Conservation (phyloP, 1,140 invertebrate genomes). For the Bombus soroeensis region DNA sequence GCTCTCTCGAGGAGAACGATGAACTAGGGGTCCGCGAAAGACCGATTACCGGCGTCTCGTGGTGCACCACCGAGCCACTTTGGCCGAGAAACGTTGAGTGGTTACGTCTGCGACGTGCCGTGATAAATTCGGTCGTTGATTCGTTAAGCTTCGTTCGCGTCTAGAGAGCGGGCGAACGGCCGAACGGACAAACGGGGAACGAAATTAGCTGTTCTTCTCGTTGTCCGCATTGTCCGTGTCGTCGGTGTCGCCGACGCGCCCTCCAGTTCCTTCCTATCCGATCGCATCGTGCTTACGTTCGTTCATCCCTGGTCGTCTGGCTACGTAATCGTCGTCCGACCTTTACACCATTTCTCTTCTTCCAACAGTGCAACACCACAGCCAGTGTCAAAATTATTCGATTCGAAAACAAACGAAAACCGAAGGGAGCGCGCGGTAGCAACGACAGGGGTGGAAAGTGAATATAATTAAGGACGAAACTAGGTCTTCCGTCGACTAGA, state of each 20-base stretch:
- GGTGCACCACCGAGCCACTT: conserved; percentile 22
- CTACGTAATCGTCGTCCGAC: neutral
- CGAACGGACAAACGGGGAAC: conserved; percentile 31
- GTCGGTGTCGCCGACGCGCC: neutral
- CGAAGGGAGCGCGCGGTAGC: neutral
- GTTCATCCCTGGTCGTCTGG: neutral
- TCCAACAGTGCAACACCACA: conserved; percentile 9
- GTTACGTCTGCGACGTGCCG: conserved; percentile 50
- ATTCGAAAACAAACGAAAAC: conserved; percentile 14
- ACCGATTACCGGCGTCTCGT: conserved; percentile 35
- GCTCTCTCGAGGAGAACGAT: neutral
- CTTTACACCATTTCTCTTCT: conserved; percentile 8
- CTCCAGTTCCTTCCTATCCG: neutral
- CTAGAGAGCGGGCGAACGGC: conserved; percentile 29
- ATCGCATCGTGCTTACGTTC: neutral
- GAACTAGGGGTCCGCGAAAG: conserved; percentile 27
- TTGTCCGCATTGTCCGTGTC: neutral
- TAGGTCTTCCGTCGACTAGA: neutral
- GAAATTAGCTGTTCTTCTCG: conserved; percentile 40
- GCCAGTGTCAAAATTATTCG: conserved; percentile 19
- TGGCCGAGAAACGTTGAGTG: conserved; percentile 42
- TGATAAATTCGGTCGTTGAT: conserved; percentile 57
- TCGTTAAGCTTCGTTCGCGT: conserved; percentile 51
- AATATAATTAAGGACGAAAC: conserved; percentile 11
- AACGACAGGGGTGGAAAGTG: conserved; percentile 14